Evolutionary conservation across 2,888 invertebrate species (phyloP), one percentile per base, ranked within the genome.

Genomic region (Dastarcus helophoroides): DNA sequence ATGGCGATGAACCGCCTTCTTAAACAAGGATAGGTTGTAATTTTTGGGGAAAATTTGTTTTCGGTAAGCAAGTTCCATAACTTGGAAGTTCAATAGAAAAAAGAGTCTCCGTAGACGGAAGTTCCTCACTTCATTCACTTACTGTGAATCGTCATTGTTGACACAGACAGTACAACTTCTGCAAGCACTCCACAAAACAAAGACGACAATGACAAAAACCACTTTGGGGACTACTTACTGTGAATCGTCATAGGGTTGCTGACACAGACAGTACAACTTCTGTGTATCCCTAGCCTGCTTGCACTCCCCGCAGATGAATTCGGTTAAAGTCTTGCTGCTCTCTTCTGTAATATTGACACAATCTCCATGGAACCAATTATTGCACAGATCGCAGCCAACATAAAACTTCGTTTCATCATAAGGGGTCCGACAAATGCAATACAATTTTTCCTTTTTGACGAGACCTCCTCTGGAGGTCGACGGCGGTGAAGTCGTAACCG

Each of bases 331-430:
- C 58, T 86, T 84, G 39, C 91, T 90, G 69, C 83, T 82, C 56
- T 84, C 81, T 61, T 94, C 91, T 0, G 86, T 85, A 36, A 97
- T 85, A 24, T 83, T 85, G 7, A 97, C 91, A 58, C 98, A 98
- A 46, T 85, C 84, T 2, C 94, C 94, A 58, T 98, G 98, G 71
- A 91, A 97, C 95, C 97, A 97, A 62, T 94, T 93, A 53, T 86
- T 88, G 62, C 97, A 98, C 51, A 90, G 69, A 64, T 95, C 94
- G 64, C 98, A 98, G 36, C 91, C 93, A 42, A 98, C 89, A 63
- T 95, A 97, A 62, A 95, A 95, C 84, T 90, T 90, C 9, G 89
- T 83, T 52, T 89, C 86, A 60, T 97, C 94, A 55, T 95, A 95
- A 3, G 93, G 90, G 23, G 86, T 93, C 53, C 85, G 76, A 56